These are phyloP conservation scores for Tachysurus vachellii DNA, from an alignment of 2,113 vertebrate genomes.

Conservation along the genomic window DNA sequence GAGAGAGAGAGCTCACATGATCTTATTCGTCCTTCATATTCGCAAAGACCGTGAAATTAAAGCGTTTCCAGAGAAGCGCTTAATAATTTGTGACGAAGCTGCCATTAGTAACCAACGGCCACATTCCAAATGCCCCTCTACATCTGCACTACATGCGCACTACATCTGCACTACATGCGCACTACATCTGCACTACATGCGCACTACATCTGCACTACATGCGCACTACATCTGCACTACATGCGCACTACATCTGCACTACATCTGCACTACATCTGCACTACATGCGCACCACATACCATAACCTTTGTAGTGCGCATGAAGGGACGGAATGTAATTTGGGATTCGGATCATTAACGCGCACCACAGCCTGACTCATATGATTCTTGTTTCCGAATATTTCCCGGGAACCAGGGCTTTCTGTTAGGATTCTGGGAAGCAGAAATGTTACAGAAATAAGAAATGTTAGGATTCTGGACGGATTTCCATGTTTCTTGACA, in stretches of 20 bases:
- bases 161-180: no score
- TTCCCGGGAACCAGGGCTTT: slow-evolving; percentile 10
- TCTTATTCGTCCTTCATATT: background rate
- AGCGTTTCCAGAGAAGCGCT: slow-evolving; percentile 33
- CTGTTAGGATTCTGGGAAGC: background rate
- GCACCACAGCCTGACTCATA: slow-evolving; percentile 56
- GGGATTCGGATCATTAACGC: background rate
- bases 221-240: no score
- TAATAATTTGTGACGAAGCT: slow-evolving; percentile 42
- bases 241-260: no score
- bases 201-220: no score
- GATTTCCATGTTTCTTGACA: background rate
- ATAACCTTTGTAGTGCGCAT: background rate
- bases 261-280: no score
- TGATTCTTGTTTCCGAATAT: slow-evolving; percentile 52
- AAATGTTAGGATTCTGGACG: background rate
- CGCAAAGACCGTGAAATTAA: background rate
- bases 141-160: background rate
- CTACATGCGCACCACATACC: no score
- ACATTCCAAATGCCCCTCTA: background rate
- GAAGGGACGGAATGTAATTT: background rate
- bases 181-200: no score
- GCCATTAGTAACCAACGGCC: slow-evolving; percentile 36
- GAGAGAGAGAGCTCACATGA: background rate
- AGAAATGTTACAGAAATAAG: background rate